Evolutionary conservation across 1,140 invertebrate genomes (phyloP), one percentile per base, ranked within the genome.

Genomic region (Drosophila tsacasi): DNA sequence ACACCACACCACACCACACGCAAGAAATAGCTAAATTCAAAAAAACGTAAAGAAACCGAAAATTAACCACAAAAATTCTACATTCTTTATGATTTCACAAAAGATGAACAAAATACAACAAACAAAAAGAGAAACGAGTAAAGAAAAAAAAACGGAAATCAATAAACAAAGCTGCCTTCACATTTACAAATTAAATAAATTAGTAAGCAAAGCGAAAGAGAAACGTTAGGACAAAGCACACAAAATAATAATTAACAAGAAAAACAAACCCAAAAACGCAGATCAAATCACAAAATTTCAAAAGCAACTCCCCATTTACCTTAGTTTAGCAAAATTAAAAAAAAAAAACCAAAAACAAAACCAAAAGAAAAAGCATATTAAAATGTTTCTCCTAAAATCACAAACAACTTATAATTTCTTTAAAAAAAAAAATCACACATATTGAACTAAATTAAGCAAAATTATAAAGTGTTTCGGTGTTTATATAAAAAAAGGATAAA

Each of bases 161-260:
- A 92, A 92, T 91, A 92, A 92, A 92, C 91, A 92, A 92, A 92
- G 91, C 91, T 92, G 91, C 91, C 91, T 92, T 92, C 91, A 92
- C 87, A 92, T 92, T 90, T 91, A 91, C 87, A 92, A 92, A 89
- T 91, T 85, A 91, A 91, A 91, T 91, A 91, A 91, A 91, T 90
- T 84, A 84, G 80, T 87, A 91, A 81, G 80, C 64, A 80, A 78
- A 86, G 76, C 65, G 64, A 71, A 55, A 49, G 50, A 73, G 64
- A 86, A 91, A 86, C 54, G 83, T 83, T 86, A 87, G 75, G 71
- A 63, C 80, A 75, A 79, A 89, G 83, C 86, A 91, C 83, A 92
- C 86, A 92, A 89, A 92, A 92, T 92, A 84, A 83, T 83, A 91
- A 80, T 73, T 71, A 57, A 30, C 25, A 91, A 79, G 50, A 67